A percentile compares a stretch with the other conserved stretches of the same genome.
Evolutionary conservation across 2,797 vertebrate genomes (phyloP).

Genomic region (Merluccius polli): DNA sequence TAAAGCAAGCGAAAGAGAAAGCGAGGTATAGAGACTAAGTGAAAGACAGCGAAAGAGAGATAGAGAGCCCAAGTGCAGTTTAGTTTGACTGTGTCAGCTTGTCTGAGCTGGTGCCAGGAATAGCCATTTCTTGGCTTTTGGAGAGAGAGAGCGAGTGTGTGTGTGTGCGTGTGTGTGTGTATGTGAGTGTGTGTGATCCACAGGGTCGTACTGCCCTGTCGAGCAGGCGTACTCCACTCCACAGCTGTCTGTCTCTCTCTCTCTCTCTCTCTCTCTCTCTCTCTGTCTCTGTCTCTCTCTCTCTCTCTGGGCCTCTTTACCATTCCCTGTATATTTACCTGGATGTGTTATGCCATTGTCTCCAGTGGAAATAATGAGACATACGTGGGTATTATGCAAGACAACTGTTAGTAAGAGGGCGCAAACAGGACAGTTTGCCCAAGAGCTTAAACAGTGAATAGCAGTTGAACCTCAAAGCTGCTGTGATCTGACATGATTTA

Average conservation of each 20-base stretch:
- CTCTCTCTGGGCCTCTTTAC: background rate
- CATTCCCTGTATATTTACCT: background rate
- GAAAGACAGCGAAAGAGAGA: background rate
- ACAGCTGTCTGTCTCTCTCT: background rate
- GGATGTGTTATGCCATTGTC: background rate
- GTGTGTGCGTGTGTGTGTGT: conserved; percentile 17
- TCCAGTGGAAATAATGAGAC: background rate
- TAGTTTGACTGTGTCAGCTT: conserved; percentile 13
- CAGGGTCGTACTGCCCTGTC: conserved; percentile 59
- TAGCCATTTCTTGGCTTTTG: conserved; percentile 11
- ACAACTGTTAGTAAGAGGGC: conserved; percentile 30
- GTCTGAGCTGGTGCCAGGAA: conserved; percentile 38
- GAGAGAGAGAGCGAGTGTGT: conserved; percentile 3
- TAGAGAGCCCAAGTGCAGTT: background rate
- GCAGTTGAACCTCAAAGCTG: conserved; percentile 57
- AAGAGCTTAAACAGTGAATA: conserved; percentile 37
- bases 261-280: no score
- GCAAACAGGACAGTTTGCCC: conserved; percentile 42
- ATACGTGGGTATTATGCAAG: conserved; percentile 1
- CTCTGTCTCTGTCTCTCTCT: background rate
- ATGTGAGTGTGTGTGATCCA: conserved; percentile 29
- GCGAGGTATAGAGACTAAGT: background rate
- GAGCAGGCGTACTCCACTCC: conserved; percentile 35
- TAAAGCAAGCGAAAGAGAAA: background rate
- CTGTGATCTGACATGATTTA: conserved; percentile 58